Evolutionary conservation across 2,113 vertebrate species (phyloP).

Genomic region (Colinus virginianus): DNA sequence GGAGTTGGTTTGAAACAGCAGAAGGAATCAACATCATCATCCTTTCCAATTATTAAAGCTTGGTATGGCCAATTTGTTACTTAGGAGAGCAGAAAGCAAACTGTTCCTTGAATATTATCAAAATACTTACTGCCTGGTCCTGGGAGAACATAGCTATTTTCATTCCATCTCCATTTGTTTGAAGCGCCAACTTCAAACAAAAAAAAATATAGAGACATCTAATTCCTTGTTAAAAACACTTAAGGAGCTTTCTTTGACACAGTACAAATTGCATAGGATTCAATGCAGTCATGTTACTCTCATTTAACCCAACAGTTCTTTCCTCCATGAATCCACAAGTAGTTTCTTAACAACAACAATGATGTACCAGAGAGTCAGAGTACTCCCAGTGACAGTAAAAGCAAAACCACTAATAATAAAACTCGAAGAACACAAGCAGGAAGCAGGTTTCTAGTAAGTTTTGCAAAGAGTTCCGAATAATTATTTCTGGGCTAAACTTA

Average conservation of each 20-base stretch:
- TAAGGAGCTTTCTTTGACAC: background rate
- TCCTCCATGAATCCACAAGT: slow-evolving; percentile 28
- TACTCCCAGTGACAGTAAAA: background rate
- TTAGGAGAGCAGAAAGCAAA: background rate
- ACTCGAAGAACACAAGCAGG: background rate
- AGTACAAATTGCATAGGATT: background rate
- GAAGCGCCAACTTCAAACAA: background rate
- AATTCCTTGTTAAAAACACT: background rate
- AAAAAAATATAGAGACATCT: background rate
- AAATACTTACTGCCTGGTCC: background rate
- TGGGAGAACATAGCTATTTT: background rate
- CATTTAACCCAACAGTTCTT: slow-evolving; percentile 21
- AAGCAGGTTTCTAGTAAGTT: background rate
- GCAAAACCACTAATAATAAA: background rate
- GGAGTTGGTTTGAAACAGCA: background rate
- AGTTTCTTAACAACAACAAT: background rate
- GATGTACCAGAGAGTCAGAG: background rate
- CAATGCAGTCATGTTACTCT: background rate
- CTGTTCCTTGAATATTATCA: background rate
- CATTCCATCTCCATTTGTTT: background rate
- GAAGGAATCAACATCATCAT: background rate
- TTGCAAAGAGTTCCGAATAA: background rate
- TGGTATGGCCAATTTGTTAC: background rate
- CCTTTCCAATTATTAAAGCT: background rate
- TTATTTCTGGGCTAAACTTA: background rate